Conservation (phyloP, 2,888 invertebrate species). For the Allophyes oxyacanthae region DNA sequence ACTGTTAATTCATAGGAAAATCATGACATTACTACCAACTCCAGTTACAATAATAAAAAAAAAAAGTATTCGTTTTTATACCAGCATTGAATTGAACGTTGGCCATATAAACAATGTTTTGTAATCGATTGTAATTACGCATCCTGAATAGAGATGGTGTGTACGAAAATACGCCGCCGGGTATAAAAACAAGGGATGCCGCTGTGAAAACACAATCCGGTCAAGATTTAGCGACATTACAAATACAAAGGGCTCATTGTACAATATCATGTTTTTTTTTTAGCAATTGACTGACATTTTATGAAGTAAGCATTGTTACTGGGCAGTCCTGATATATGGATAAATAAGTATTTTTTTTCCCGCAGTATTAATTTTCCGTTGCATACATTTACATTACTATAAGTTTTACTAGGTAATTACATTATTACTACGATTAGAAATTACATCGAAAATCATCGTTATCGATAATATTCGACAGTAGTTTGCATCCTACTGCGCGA, state of each 20-base stretch:
- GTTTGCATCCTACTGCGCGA: too few relatives aligned
- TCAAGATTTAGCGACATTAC: slow-evolving; percentile 65
- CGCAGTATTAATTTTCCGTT: too few relatives aligned
- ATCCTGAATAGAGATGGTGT: slow-evolving; percentile 67
- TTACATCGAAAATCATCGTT: too few relatives aligned
- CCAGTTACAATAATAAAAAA: slow-evolving; percentile 20
- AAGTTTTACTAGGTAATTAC: too few relatives aligned
- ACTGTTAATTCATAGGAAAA: slow-evolving; percentile 10
- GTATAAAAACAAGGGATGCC: slow-evolving; percentile 73
- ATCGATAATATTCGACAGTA: too few relatives aligned
- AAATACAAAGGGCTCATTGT: slow-evolving; percentile 52
- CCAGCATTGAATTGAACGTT: slow-evolving; percentile 27
- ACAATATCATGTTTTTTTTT: slow-evolving; percentile 34
- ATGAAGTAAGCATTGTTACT: slow-evolving; percentile 5
- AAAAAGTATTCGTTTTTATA: slow-evolving; percentile 9
- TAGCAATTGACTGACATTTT: slow-evolving; percentile 1
- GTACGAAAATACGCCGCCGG: slow-evolving; percentile 72
- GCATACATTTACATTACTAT: too few relatives aligned
- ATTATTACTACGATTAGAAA: too few relatives aligned
- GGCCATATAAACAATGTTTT: slow-evolving; percentile 51
- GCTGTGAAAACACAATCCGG: slow-evolving; percentile 70
- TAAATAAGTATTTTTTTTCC: too few relatives aligned
- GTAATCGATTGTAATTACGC: slow-evolving; percentile 75
- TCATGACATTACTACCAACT: slow-evolving; percentile 8
- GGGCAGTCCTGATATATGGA: too few relatives aligned